Conservation (phyloP, 2,113 vertebrate genomes). For the Nothobranchius kuhntae region DNA sequence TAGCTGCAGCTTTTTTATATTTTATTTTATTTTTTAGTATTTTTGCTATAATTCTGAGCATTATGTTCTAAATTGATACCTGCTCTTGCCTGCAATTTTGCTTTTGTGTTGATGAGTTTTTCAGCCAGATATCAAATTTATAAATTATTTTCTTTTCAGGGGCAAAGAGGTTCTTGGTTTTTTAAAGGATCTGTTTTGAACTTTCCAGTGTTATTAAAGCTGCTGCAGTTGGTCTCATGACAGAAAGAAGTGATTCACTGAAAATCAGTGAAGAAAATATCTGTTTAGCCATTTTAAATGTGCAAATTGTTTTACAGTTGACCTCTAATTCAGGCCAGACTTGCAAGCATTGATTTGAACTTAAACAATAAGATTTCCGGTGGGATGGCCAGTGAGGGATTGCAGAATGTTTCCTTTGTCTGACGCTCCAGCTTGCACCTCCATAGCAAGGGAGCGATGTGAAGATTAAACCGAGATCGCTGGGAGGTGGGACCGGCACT, state of each 20-base stretch:
- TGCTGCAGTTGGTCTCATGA: neutral
- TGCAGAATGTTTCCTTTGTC: neutral
- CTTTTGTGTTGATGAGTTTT: constrained; percentile 3
- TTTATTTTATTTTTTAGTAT: constrained; percentile 5
- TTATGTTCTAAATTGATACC: constrained; percentile 7
- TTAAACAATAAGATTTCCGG: constrained; percentile 5
- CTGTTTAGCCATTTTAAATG: too few relatives aligned
- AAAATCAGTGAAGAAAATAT: neutral
- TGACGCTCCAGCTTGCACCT: constrained; percentile 16
- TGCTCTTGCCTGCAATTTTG: neutral
- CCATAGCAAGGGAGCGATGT: constrained; percentile 8
- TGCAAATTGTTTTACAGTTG: neutral
- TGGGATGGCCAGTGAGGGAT: neutral
- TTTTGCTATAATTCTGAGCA: constrained; percentile 25
- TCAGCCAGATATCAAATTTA: constrained; percentile 6
- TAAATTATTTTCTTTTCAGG: neutral
- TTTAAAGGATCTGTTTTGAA: constrained; percentile 19
- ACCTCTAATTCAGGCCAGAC: neutral
- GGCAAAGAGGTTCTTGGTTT: constrained; percentile 19
- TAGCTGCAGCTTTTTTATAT: neutral
- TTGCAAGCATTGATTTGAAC: neutral
- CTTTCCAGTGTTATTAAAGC: neutral
- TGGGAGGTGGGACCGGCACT: constrained; percentile 28
- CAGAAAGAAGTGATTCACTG: neutral
- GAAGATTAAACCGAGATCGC: constrained; percentile 23